phyloP scores from a whole-genome alignment of 1,140 invertebrate species.

The Drosophila guanche region DNA sequence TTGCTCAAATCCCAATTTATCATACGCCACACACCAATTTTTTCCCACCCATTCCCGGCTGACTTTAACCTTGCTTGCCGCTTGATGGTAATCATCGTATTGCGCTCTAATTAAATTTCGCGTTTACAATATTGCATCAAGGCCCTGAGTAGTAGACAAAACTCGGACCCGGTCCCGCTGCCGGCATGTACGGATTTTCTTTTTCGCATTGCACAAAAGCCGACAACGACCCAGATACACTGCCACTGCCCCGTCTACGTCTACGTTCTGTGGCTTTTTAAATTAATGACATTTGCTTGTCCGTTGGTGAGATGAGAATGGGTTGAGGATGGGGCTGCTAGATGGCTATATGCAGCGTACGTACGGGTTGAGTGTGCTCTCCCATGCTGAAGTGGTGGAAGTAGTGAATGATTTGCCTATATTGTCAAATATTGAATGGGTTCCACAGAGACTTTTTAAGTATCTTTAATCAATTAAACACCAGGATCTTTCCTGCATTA shows the following conservation, averaged over 20 bases:
- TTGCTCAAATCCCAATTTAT: constrained; percentile 10
- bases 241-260: constrained; percentile 6
- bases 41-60: constrained; percentile 12
- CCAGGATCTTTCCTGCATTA: background rate
- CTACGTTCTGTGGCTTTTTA: constrained; percentile 49
- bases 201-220: constrained; percentile 45
- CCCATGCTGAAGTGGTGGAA: constrained; percentile 4
- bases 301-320: constrained; percentile 47
- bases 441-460: background rate
- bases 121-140: constrained; percentile 48
- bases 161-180: constrained; percentile 29
- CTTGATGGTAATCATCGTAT: constrained; percentile 17
- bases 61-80: constrained; percentile 80
- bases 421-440: background rate
- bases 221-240: constrained; percentile 45
- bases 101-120: constrained; percentile 75
- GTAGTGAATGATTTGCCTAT: constrained; percentile 4
- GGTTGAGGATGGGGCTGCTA: constrained; percentile 4
- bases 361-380: constrained; percentile 11
- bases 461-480: background rate
- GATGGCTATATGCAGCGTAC: background rate
- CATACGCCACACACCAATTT: constrained; percentile 24
- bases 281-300: constrained; percentile 69
- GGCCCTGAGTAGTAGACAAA: constrained; percentile 30
- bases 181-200: constrained; percentile 50